Base-by-base conservation (phyloP, 2,113 vertebrate species). In the Tetrax tetrax region DNA sequence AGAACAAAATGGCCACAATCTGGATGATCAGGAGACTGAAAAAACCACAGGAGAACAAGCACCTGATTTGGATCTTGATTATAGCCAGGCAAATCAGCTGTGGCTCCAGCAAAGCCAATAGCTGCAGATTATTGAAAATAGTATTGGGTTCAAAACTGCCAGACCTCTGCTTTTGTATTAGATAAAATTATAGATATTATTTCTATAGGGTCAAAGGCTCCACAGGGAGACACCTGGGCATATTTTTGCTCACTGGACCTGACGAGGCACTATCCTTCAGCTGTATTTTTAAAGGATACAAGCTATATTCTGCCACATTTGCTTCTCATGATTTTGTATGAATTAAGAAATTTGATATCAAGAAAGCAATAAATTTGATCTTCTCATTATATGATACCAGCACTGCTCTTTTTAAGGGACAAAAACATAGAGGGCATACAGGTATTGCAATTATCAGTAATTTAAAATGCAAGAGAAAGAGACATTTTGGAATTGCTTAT, bases 61-160 rank as follows among this genome's bases (percentile, higher is more conserved):
- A 43, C 4, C 59, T 43, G 10, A 17, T 38, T 21, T 87, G 16
- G 20, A 51, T 71, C 48, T 74, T 33, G 35, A 14, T 54, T 78
- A 38, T 29, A 13, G 0, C 0, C 27, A 25, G 68, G 45, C 12
- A 33, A 79, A 82, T 60, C 31, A 47, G 2, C 35, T 59, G n/a
- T 27, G 47, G 48, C 51, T 82, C 47, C 38, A 66, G 15, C 4
- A 59, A 87, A 78, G 45, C 24, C 38, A 81, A 14, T 43, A 68
- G 14, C 14, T 87, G 19, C 5, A 76, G 45, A 75, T 65, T 7
- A 81, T 14, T 16, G 20, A 38, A 20, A 69, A 45, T 14, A 80
- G 12, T 10, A 29, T 33, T 17, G 16, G 13, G n/a, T 50, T 12
- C 41, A 48, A 79, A 63, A 4, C 43, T 60, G 28, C 4, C n/a